Base-by-base conservation (phyloP, 2,888 invertebrate genomes). In the Pemphredon lugubris region DNA sequence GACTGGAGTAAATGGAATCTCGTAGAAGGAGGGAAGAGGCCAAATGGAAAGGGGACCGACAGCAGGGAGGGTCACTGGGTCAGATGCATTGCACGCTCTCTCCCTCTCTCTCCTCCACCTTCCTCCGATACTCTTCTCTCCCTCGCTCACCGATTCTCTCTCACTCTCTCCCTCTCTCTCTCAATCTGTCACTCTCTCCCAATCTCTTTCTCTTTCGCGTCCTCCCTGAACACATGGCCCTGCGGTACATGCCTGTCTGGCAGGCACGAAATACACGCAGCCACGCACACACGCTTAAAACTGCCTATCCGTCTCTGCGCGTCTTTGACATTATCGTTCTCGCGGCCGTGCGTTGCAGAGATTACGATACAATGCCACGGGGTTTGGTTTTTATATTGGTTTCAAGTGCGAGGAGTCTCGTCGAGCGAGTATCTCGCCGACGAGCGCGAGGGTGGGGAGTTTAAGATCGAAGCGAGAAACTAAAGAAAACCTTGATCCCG, bases 51-150 rank as follows among this genome's bases (percentile, higher is more conserved):
- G 44, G 70, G 61, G 77, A 71, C 76, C 70, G 73, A 74, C 48
- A 66, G 71, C 51, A 75, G 78, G 81, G 81, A 86, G 86, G 86
- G 87, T 89, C 86, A 89, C 87, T 89, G 83, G 89, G 89, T 89
- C 88, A 88, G 82, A 88, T 83, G 84, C 84, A 83, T 83, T 83
- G 82, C 82, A 77, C 69, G 82, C 81, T 84, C 76, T 69, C 73
- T 69, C 67, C 65, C 69, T 69, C 47, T 59, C 70, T 59, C 70
- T 65, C 61, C 34, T 45, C 40, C 68, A 66, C 73, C 70, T 68
- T 75, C 54, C 70, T 61, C 64, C 66, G 54, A 61, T 64, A 34
- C 60, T 16, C 39, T 50, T 65, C 71, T 23, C 40, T 39, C 50
- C 37, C 59, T 58, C 57, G 26, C 54, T 9, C 48, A 9, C 37